Conservation (phyloP, 64 coral and sea anemone genomes). For the Stichodactyla helianthus region DNA sequence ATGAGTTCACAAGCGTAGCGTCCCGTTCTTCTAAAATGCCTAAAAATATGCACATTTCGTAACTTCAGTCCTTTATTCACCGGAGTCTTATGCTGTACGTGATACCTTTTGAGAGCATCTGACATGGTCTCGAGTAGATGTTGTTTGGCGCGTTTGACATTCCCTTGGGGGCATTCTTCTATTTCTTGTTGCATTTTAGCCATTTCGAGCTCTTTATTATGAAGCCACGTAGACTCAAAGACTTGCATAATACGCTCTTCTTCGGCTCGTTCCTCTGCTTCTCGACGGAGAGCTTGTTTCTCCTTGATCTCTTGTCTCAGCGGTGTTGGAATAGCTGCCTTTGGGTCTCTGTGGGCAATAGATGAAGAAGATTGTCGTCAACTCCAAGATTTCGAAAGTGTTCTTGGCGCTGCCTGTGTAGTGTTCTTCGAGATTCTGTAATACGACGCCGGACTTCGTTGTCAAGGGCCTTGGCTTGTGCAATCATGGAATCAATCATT, state of each 20-base stretch:
- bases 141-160: background rate
- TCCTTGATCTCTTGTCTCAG: background rate
- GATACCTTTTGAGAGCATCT: background rate
- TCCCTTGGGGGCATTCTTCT: background rate
- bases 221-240: background rate
- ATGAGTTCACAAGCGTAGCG: too few species aligned
- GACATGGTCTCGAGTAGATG: background rate
- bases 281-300: background rate
- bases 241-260: background rate
- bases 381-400: slow-evolving; percentile 2
- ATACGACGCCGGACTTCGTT: too few species aligned
- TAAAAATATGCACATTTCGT: background rate
- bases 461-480: too few species aligned
- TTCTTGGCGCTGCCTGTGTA: too few species aligned
- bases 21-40: too few species aligned
- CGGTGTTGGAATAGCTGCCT: background rate
- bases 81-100: background rate
- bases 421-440: too few species aligned
- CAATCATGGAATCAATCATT: too few species aligned
- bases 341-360: background rate
- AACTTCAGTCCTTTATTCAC: background rate
- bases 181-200: background rate
- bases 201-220: background rate
- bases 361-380: background rate
- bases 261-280: background rate